Base-by-base conservation (phyloP, 2,113 vertebrate species). In the Brevimyrus niger region DNA sequence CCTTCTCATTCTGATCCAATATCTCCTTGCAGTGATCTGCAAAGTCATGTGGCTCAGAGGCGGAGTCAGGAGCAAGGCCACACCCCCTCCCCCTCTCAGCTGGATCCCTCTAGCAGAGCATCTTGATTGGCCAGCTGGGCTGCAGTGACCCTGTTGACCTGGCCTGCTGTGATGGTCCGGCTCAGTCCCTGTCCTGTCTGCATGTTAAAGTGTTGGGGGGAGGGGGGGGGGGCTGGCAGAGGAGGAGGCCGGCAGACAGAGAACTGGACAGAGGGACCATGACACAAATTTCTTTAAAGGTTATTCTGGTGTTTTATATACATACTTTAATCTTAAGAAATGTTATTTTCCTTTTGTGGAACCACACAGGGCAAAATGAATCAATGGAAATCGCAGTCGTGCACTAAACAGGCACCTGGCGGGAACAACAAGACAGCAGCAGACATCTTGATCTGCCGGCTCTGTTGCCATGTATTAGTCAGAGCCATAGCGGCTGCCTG, bases 251-350 rank as follows among this genome's bases (percentile, higher is more conserved):
- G n/a, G 85, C 31, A 50, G 27, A 31, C 42, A 3, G 11, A 83
- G 76, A 87, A 44, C 44, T 38, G 73, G 38, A 69, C 53, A 89
- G 88, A 89, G 87, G 65, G 87, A 89, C 87, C 46, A 90, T 10
- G 89, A 91, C 89, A 87, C 91, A 92, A 85, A 85, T n/a, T 88
- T 87, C 88, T 91, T 91, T 90, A 90, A 91, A 89, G 87, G 87
- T 88, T 91, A 90, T 90, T 90, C 91, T n/a, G 44, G 47, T 87
- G 80, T 88, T 89, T 91, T 89, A 90, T 85, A 50, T 91, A 83
- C n/a, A 89, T 61, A 51, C 90, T 91, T 91, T 91, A 91, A 91
- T 91, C 83, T 90, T 73, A 42, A 35, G 69, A 86, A 90, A 90
- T 69, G 80, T 85, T 53, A 90, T 35, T 73, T 91, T 91, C 73